Percentiles rank a stretch among this genome's conserved stretches.
phyloP scores from a whole-genome alignment of 2,888 invertebrate genomes.

The Andrena camellia region DNA sequence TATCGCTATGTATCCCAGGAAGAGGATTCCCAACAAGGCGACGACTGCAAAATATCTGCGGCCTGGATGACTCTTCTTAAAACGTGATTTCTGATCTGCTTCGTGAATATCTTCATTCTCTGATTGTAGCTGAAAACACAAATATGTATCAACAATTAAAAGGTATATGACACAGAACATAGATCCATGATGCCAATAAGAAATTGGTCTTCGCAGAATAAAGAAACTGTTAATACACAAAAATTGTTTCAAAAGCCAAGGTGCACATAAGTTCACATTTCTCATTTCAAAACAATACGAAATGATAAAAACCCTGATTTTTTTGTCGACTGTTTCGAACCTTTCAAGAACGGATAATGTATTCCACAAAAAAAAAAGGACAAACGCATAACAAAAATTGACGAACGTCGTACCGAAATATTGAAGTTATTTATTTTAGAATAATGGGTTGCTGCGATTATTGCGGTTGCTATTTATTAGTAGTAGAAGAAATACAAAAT shows the following conservation, averaged over 20 bases:
- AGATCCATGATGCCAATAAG: neutral
- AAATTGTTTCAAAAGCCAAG: too few relatives aligned
- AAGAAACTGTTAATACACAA: too few relatives aligned
- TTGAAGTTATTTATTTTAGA: neutral
- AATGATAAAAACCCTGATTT: too few relatives aligned
- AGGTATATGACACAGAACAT: neutral
- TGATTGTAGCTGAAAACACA: slow-evolving; percentile 65
- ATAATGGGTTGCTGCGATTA: neutral
- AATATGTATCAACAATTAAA: neutral
- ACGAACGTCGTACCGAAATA: neutral
- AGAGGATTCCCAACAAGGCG: slow-evolving; percentile 70
- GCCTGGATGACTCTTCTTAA: slow-evolving; percentile 71
- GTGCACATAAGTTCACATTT: too few relatives aligned
- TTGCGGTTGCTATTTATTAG: too few relatives aligned
- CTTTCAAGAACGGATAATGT: too few relatives aligned
- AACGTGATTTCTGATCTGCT: slow-evolving; percentile 64
- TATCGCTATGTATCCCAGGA: slow-evolving; percentile 80
- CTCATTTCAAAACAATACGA: too few relatives aligned
- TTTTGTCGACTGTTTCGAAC: too few relatives aligned
- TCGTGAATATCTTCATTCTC: slow-evolving; percentile 66
- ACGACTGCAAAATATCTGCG: slow-evolving; percentile 72
- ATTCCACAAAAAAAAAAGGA: too few relatives aligned
- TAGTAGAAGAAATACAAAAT: too few relatives aligned
- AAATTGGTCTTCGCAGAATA: too few relatives aligned
- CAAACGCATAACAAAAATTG: too few relatives aligned